These are phyloP conservation scores for Helarctos malayanus DNA, from an alignment of 2,797 vertebrate genomes.

Conservation along the genomic window DNA sequence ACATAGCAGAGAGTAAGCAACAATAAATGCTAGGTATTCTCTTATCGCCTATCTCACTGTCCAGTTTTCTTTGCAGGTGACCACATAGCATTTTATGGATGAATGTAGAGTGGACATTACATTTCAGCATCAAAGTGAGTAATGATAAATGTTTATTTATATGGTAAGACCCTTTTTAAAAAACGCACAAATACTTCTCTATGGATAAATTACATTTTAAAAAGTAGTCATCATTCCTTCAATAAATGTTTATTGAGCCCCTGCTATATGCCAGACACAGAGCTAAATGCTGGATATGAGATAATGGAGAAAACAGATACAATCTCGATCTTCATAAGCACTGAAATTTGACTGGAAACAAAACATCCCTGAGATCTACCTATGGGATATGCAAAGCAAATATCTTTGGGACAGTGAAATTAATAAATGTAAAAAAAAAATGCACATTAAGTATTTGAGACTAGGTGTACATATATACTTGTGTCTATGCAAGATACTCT, in stretches of 20 bases:
- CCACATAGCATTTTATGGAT: neutral
- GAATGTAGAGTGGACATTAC: neutral
- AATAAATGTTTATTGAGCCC: conserved; percentile 13
- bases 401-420: neutral
- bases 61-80: neutral
- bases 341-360: neutral
- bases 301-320: neutral
- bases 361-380: conserved; percentile 32
- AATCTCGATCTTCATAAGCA: conserved; percentile 7
- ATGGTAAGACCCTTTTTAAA: neutral
- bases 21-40: neutral
- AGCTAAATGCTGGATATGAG: neutral
- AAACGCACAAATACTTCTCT: conserved; percentile 40
- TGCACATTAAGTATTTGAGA: neutral
- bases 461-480: neutral
- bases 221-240: neutral
- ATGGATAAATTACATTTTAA: conserved; percentile 13
- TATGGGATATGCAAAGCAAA: neutral
- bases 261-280: neutral
- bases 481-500: neutral
- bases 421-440: neutral
- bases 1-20: neutral
- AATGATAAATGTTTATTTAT: neutral
- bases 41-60: neutral
- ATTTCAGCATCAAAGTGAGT: neutral